Evolutionary conservation across 2,113 vertebrate genomes (phyloP).

Genomic region (Orcinus orca): DNA sequence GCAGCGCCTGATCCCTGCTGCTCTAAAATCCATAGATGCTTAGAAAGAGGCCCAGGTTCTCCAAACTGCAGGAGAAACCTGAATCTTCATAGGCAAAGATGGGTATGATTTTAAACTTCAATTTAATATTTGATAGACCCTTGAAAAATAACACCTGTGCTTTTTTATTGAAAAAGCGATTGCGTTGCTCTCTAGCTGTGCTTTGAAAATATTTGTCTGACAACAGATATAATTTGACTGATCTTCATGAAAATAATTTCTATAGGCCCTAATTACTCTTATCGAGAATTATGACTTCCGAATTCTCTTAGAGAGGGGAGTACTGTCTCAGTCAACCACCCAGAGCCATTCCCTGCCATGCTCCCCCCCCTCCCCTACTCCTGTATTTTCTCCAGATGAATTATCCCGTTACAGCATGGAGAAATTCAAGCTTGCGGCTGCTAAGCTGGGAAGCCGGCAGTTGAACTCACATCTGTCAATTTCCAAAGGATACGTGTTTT

Average conservation of each 20-base stretch:
- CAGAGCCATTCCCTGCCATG: background rate
- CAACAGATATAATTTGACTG: background rate
- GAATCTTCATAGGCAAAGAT: background rate
- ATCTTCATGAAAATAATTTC: background rate
- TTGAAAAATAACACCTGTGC: background rate
- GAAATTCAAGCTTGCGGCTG: background rate
- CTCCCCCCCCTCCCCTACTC: background rate
- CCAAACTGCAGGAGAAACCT: background rate
- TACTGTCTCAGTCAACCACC: background rate
- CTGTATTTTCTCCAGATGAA: background rate
- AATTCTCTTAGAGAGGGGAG: background rate
- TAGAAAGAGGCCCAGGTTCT: background rate
- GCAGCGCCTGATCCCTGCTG: background rate
- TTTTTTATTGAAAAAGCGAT: background rate
- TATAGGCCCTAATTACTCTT: background rate
- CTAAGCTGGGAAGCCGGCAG: background rate
- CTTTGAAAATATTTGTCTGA: slow-evolving; percentile 17
- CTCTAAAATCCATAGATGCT: background rate
- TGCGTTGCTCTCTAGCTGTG: background rate
- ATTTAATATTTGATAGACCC: background rate
- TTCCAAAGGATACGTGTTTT: background rate
- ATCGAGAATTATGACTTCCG: background rate
- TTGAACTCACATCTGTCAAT: background rate
- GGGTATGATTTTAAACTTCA: background rate
- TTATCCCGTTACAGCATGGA: background rate